Evolutionary conservation across 2,797 vertebrate species (phyloP).

Genomic region (Molossus molossus): DNA sequence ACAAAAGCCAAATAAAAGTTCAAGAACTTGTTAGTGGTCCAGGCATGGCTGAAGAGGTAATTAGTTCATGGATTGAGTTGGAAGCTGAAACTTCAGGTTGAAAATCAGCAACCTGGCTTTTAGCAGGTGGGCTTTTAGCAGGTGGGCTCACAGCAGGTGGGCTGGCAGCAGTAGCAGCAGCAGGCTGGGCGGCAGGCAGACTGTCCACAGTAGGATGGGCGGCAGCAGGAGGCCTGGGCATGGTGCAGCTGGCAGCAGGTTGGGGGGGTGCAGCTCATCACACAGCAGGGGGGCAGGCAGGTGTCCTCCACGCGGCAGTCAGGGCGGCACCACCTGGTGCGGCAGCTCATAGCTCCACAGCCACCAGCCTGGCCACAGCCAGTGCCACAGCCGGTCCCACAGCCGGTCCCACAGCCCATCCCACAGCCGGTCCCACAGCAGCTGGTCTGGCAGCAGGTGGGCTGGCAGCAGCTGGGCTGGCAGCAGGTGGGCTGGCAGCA

Average conservation of each 20-base stretch:
- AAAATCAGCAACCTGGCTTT: background rate
- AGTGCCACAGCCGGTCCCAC: background rate
- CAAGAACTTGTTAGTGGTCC: background rate
- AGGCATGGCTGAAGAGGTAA: background rate
- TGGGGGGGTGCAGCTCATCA: constrained; percentile 74
- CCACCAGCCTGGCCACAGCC: background rate
- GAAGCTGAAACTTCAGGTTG: constrained; percentile 14
- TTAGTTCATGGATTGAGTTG: constrained; percentile 4
- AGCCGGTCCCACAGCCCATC: background rate
- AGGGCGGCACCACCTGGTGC: constrained; percentile 82
- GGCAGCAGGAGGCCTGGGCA: constrained; percentile 81
- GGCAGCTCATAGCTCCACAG: constrained; percentile 55
- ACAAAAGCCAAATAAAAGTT: constrained; percentile 53
- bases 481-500: background rate
- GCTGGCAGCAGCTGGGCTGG: background rate
- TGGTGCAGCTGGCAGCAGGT: constrained; percentile 84
- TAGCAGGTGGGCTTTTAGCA: constrained; percentile 70
- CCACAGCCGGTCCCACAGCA: background rate
- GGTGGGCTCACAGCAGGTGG: constrained; percentile 58
- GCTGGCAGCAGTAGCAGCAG: constrained; percentile 70
- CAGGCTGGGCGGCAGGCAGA: constrained; percentile 82
- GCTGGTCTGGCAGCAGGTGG: background rate
- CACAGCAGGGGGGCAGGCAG: constrained; percentile 79
- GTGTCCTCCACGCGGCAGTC: constrained; percentile 80
- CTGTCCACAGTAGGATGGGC: constrained; percentile 84